These are phyloP conservation scores for Picathartes gymnocephalus DNA, from an alignment of 2,113 vertebrate species.

Conservation along the genomic window DNA sequence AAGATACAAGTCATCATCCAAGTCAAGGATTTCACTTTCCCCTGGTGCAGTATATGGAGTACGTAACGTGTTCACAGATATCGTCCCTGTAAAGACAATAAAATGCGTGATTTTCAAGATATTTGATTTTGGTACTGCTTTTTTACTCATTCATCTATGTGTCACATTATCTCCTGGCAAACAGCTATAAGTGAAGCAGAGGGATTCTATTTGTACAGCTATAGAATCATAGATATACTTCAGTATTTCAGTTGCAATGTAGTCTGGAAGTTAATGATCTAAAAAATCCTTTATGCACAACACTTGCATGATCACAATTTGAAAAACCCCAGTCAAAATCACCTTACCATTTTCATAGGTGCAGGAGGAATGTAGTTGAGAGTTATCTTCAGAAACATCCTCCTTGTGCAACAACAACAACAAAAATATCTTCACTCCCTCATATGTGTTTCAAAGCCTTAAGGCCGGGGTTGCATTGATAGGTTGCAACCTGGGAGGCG, in stretches of 20 bases:
- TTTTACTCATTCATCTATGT: background rate
- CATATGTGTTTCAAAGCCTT: background rate
- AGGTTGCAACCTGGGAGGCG: background rate
- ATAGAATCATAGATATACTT: background rate
- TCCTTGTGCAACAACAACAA: background rate
- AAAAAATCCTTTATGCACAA: background rate
- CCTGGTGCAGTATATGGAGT: constrained; percentile 94
- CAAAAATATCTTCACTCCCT: background rate
- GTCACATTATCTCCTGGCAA: background rate
- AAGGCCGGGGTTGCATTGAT: background rate
- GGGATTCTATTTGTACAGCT: background rate
- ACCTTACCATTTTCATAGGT: background rate
- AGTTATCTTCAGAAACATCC: background rate
- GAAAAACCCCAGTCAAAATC: background rate
- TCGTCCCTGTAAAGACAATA: constrained; percentile 78
- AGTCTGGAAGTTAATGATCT: background rate
- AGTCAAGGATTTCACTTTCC: constrained; percentile 95
- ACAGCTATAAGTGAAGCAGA: background rate
- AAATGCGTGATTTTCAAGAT: background rate
- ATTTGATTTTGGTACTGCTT: background rate
- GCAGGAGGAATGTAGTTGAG: background rate
- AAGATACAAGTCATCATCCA: constrained; percentile 94
- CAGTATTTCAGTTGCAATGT: background rate
- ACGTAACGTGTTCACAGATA: constrained; percentile 93
- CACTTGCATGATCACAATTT: background rate